Base-by-base conservation (phyloP, 1,140 invertebrate genomes). In the Lethocerus indicus region DNA sequence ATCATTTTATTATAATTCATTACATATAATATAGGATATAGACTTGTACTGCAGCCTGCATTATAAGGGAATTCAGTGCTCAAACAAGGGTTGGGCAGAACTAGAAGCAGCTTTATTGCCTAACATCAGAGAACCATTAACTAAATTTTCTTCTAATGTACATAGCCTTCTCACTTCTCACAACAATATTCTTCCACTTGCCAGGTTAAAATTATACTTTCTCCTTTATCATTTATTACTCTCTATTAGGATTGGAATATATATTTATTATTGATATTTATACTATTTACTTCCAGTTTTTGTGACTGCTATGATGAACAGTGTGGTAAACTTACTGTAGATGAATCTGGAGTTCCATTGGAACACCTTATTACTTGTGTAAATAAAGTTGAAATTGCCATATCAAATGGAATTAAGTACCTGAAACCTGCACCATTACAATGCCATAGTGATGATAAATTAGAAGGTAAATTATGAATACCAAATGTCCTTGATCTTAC, bases 321-420 rank as follows among this genome's bases (percentile, higher is more conserved):
- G 61, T 79, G 83, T 61, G 67, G 73, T 50, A 44, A 64, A 26
- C 54, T 81, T 57, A 61, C 68, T 36, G 56, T 69, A 23, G 60
- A 73, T 59, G 71, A 75, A 25, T 71, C 67, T 50, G 84, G 86
- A 2, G 84, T 90, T 4, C 81, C 85, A 12, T 61, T 92, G 20
- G 87, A 92, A 60, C 87, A 92, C 65, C 66, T 91, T 20, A 71
- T 91, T 0, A 78, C 82, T n/a, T 87, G 84, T 65, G 70, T 90
- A 14, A 72, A 74, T n/a, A 79, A 79, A 35, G 73, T 89, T 14
- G 71, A 79, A 56, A 67, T 84, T 46, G 75, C 62, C 59, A 74
- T 64, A 57, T 67, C 59, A 41, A 62, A 57, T 56, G 71, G 63
- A 52, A 69, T 67, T 23, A 75, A 65, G 60, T 73, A 62, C 58